Percentiles rank a stretch among this genome's conserved stretches.
phyloP scores from a whole-genome alignment of 2,888 invertebrate species.

The Dicycla oo region DNA sequence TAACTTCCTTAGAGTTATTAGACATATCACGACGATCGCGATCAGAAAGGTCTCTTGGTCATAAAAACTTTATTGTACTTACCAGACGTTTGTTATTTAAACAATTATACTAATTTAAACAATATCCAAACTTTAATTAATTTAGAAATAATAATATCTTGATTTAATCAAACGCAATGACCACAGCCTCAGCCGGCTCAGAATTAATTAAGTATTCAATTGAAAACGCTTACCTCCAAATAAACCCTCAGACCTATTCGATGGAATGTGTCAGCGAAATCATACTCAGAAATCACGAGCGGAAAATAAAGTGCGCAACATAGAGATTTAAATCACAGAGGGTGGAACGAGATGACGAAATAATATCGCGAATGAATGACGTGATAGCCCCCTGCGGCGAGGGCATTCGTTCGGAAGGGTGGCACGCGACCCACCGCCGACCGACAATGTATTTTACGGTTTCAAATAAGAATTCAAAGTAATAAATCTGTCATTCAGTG shows the following conservation, averaged over 20 bases:
- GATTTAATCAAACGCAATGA: background rate
- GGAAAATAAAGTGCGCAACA: constrained; percentile 82
- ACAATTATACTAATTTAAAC: too few species aligned
- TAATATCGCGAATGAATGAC: constrained; percentile 79
- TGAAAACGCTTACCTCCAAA: constrained; percentile 22
- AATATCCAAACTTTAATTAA: too few species aligned
- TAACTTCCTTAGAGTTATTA: too few species aligned
- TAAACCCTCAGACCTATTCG: constrained; percentile 34
- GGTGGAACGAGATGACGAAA: constrained; percentile 77
- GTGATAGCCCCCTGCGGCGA: constrained; percentile 75
- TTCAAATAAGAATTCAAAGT: constrained; percentile 60
- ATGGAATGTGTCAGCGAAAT: constrained; percentile 57
- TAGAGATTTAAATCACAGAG: constrained; percentile 76
- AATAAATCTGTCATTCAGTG: constrained; percentile 63
- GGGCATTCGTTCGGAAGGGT: constrained; percentile 78
- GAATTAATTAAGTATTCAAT: constrained; percentile 34
- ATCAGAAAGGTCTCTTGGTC: too few species aligned
- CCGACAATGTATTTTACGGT: constrained; percentile 66
- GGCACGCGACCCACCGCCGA: constrained; percentile 66
- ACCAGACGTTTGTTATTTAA: too few species aligned
- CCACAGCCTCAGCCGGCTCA: background rate
- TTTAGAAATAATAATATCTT: background rate
- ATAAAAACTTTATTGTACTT: too few species aligned
- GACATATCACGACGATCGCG: too few species aligned
- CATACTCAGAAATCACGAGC: constrained; percentile 54